Evolutionary conservation across 1,140 invertebrate genomes (phyloP), one percentile per base, ranked within the genome.

Genomic region (Bradysia coprophila): DNA sequence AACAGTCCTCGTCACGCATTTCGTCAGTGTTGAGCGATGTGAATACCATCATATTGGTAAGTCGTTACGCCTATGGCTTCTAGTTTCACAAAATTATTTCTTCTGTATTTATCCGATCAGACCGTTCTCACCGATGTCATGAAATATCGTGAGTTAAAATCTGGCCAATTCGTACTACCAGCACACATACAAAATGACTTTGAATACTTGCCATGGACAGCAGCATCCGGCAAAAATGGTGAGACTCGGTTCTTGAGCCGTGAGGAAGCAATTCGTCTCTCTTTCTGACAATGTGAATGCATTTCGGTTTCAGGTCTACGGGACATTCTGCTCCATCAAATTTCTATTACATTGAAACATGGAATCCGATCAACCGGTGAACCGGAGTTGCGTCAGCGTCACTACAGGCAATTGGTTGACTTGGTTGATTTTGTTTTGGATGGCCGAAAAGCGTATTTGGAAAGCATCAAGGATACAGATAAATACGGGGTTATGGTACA

Each of bases 381-480:
- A 32, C 49, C 56, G 0, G 54, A 65, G 2, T 31, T 71, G 1
- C 64, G 57, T 41, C 68, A 67, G 41, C 62, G 69, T 28, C 54
- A 88, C 13, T 78, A 73, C 46, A 71, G 78, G 36, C 81, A 88
- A 51, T 56, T 84, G 21, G 64, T 82, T 0, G 68, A 75, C 41
- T 51, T 89, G 2, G 70, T 80, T n/a, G 81, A 87, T 55, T 60
- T 84, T 10, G 72, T 87, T 44, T 59, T 91, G 21, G 78, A 84
- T 51, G 80, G 80, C 1, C 72, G 74, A 42, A 76, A 75, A 51
- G 69, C 61, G 42, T 79, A 86, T 51, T 53, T 85, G 21, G 71
- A 81, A 18, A 84, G 79, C 46, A 63, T 86, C 8, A 62, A 67
- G 3, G 66, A 62, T 31, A 67, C 65, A 0, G 65, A 74, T 9